These are phyloP conservation scores for Noctilio leporinus DNA, from an alignment of 2,113 vertebrate genomes.

Conservation along the genomic window DNA sequence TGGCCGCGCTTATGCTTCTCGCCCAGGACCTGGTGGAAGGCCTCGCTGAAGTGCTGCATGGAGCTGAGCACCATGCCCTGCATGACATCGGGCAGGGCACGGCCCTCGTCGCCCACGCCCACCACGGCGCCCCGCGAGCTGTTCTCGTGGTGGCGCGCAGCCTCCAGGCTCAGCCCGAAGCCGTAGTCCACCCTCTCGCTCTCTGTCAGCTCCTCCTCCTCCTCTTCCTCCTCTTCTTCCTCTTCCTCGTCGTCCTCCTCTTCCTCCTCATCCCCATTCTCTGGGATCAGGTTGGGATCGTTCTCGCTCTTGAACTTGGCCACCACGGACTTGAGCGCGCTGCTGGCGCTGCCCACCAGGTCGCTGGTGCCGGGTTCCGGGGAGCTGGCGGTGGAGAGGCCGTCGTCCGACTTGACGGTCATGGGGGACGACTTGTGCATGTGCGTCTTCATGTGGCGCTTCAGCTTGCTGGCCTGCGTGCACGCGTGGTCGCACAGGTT, in stretches of 20 bases:
- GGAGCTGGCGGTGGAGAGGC: slow-evolving; percentile 95
- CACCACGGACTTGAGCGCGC: slow-evolving; percentile 96
- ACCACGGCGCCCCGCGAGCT: slow-evolving; percentile 77
- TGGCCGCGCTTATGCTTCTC: slow-evolving; percentile 94
- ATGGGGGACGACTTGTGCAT: slow-evolving; percentile 98
- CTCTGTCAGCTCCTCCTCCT: slow-evolving; percentile 90
- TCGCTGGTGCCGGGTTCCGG: slow-evolving; percentile 98
- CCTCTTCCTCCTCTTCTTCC: slow-evolving; percentile 97
- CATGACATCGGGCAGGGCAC: slow-evolving; percentile 95
- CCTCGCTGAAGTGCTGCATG: slow-evolving; percentile 99
- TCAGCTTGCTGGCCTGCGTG: slow-evolving; percentile 98
- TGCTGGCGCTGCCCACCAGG: slow-evolving; percentile 94
- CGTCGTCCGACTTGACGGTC: slow-evolving; percentile 96
- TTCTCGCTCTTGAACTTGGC: slow-evolving; percentile 98
- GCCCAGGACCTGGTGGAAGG: slow-evolving; percentile 89
- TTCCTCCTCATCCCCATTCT: slow-evolving; percentile 95
- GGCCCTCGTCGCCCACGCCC: slow-evolving; percentile 83
- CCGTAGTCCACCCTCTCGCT: slow-evolving; percentile 90
- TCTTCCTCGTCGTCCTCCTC: slow-evolving; percentile 96
- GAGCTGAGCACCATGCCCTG: slow-evolving; percentile 97
- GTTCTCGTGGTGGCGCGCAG: slow-evolving; percentile 93
- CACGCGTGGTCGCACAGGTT: slow-evolving; percentile 99
- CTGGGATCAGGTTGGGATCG: slow-evolving; percentile 87
- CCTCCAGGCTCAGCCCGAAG: slow-evolving; percentile 94
- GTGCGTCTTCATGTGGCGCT: slow-evolving; percentile 99